Percentiles rank a stretch among this genome's conserved stretches.
Evolutionary conservation across 2,888 invertebrate genomes (phyloP).

Genomic region (Hipparchia semele): DNA sequence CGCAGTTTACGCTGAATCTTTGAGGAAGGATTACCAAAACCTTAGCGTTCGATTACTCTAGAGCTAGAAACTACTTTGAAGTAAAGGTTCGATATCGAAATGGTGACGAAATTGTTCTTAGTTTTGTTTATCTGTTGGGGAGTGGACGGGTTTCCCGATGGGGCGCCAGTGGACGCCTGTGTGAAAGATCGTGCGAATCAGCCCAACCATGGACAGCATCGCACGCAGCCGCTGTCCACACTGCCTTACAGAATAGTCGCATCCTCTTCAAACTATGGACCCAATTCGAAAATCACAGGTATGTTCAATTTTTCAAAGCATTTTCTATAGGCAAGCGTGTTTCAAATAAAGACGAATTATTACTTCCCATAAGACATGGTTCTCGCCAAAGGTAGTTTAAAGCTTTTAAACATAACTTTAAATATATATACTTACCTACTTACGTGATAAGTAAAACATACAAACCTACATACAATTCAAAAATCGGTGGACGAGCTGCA

Average conservation of each 20-base stretch:
- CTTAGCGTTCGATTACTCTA: not conserved
- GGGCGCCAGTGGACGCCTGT: slow-evolving; percentile 91
- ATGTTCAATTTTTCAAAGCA: slow-evolving; percentile 32
- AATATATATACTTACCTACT: too few relatives aligned
- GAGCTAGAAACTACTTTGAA: not conserved
- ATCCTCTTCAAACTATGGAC: slow-evolving; percentile 84
- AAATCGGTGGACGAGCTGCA: too few relatives aligned
- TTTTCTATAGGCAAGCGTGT: not conserved
- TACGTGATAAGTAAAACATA: too few relatives aligned
- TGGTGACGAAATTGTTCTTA: slow-evolving; percentile 60
- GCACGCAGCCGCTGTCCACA: slow-evolving; percentile 84
- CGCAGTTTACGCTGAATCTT: slow-evolving; percentile 64
- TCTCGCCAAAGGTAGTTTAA: too few relatives aligned
- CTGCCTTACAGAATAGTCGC: slow-evolving; percentile 88
- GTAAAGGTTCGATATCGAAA: slow-evolving; percentile 38
- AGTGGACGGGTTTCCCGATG: slow-evolving; percentile 87
- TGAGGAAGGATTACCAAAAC: slow-evolving; percentile 37
- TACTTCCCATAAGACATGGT: not conserved
- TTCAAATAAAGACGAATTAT: not conserved
- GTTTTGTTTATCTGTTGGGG: slow-evolving; percentile 60
- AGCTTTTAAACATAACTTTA: too few relatives aligned
- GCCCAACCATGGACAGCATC: slow-evolving; percentile 90
- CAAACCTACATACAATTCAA: too few relatives aligned
- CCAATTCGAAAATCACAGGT: slow-evolving; percentile 89
- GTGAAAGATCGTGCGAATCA: slow-evolving; percentile 89